phyloP scores from a whole-genome alignment of 2,797 vertebrate species.

The Bryconaethiops microstoma region DNA sequence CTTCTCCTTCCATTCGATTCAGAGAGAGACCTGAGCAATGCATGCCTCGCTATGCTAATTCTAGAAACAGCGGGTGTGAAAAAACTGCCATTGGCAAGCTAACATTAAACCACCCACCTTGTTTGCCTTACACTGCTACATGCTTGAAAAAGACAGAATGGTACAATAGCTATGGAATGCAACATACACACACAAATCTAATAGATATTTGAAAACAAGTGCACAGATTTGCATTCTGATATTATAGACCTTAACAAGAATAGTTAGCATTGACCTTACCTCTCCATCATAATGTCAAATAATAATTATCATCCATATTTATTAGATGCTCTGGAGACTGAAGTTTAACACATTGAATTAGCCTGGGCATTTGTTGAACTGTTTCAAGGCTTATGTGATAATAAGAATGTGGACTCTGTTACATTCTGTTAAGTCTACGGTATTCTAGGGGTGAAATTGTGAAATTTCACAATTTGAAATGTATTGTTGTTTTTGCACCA shows the following conservation, averaged over 20 bases:
- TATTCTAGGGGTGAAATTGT: no score
- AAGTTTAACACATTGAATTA: background rate
- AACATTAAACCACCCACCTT: constrained; percentile 68
- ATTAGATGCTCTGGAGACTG: background rate
- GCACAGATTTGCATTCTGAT: background rate
- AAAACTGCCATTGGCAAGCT: constrained; percentile 57
- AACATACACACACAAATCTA: background rate
- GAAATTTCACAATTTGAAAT: no score
- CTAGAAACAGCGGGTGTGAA: constrained; percentile 52
- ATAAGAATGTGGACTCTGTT: no score
- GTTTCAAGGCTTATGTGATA: no score
- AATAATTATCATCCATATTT: background rate
- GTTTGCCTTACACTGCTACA: constrained; percentile 59
- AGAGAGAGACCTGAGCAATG: constrained; percentile 44
- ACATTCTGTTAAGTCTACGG: no score
- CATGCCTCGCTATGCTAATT: constrained; percentile 53
- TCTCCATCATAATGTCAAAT: no score
- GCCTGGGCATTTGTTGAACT: background rate
- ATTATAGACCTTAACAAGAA: background rate
- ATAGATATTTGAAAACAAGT: background rate
- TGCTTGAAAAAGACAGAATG: constrained; percentile 8
- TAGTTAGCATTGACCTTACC: background rate
- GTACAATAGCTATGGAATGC: constrained; percentile 14
- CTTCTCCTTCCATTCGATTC: constrained; percentile 50
- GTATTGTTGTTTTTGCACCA: no score